A percentile compares a stretch with the other conserved stretches of the same genome.
Evolutionary conservation across 2,888 invertebrate genomes (phyloP).

Genomic region (Mythimna impura): DNA sequence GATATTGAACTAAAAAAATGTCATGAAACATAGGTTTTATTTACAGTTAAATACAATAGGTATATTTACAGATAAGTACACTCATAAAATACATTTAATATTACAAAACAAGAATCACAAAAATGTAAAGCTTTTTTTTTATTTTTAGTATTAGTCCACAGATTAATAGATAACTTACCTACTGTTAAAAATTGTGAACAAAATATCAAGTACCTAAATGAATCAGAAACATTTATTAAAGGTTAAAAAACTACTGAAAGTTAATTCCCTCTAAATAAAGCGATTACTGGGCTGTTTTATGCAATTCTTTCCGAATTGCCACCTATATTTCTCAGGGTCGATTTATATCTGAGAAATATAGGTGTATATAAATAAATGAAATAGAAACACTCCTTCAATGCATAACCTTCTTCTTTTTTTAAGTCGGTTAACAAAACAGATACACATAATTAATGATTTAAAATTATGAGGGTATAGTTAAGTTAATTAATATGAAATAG

Average conservation of each 20-base stretch:
- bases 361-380: not conserved
- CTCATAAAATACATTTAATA: conserved; percentile 5
- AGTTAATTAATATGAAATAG: conserved; percentile 14
- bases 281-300: no score
- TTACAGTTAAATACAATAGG: conserved; percentile 31
- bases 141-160: not conserved
- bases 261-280: not conserved
- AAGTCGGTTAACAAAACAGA: not conserved
- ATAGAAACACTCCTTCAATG: not conserved
- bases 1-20: conserved; percentile 1
- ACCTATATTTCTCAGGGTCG: no score
- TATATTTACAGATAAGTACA: conserved; percentile 45
- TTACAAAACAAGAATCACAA: conserved; percentile 8
- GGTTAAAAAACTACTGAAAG: not conserved
- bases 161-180: not conserved
- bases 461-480: conserved; percentile 7
- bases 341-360: not conserved
- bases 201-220: not conserved
- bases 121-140: not conserved
- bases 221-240: not conserved
- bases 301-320: not conserved
- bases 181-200: not conserved
- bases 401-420: not conserved
- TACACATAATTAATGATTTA: conserved; percentile 1
- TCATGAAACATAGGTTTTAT: conserved; percentile 31